Conservation (phyloP, 1,140 invertebrate species). For the Pseudomyrmex flavicornis region DNA sequence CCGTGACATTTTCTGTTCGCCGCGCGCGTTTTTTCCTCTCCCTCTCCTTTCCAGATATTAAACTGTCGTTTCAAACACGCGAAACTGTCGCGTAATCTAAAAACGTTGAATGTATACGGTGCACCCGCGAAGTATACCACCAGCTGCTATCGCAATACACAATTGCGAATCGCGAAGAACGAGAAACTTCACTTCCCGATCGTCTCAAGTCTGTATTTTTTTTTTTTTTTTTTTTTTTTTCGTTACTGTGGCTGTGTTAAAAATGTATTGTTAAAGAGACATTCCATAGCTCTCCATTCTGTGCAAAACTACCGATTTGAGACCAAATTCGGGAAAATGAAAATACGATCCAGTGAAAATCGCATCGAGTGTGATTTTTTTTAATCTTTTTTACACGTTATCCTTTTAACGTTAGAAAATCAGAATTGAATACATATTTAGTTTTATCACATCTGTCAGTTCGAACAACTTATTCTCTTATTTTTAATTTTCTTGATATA, state of each 20-base stretch:
- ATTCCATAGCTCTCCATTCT: neutral
- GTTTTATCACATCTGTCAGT: no score
- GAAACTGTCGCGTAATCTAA: neutral
- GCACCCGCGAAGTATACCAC: neutral
- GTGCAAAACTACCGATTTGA: neutral
- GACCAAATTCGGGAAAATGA: neutral
- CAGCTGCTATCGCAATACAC: neutral
- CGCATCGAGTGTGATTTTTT: neutral
- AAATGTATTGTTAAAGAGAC: neutral
- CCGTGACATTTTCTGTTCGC: constrained; percentile 23
- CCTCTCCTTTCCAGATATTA: neutral
- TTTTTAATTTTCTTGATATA: no score
- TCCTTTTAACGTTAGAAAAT: neutral
- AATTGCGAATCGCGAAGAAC: neutral
- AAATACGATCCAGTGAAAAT: neutral
- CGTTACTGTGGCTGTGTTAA: neutral
- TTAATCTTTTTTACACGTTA: neutral
- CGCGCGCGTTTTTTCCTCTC: constrained; percentile 10
- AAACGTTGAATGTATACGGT: no score
- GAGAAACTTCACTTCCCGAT: neutral
- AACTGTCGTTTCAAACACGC: neutral
- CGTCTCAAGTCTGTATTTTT: neutral
- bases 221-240: neutral
- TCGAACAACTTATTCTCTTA: no score
- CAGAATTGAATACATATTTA: no score